Evolutionary conservation across 2,113 vertebrate genomes (phyloP), one percentile per base, ranked within the genome.

Genomic region (Plecturocebus donacophilus): DNA sequence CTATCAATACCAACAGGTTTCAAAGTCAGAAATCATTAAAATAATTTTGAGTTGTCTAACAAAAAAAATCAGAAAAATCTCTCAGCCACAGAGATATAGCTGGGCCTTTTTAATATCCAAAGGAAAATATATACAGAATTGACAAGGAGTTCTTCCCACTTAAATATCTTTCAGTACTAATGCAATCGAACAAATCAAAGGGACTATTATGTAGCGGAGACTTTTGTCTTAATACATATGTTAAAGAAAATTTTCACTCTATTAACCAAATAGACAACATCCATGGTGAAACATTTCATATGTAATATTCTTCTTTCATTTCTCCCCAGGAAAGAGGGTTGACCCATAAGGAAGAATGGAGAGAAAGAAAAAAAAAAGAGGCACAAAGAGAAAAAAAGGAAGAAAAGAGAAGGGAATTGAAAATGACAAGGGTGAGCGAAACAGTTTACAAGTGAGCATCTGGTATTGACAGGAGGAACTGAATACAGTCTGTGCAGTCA

Each of bases 171-270:
- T 96, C 20, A 0, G 66, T 97, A 93, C 92, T 94, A 96, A 98
- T 79, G 42, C 81, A 94, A 98, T 64, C 92, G 86, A 93, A 35
- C 30, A 95, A 97, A 92, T 97, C 87, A 92, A 89, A 98, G 75
- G 42, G 52, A 42, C 91, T 73, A 95, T 2, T 21, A 96, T 17
- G 7, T 8, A 80, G 89, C 97, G 92, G 58, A 97, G 96, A 97
- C 96, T 95, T 96, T 81, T 92, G 95, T 97, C 97, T 97, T 97
- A 98, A 93, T 45, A 91, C 77, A 97, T 94, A 98, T 98, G 98
- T 95, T 90, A 98, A 97, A 98, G 95, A 32, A 2, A 92, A 77
- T 87, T 97, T 97, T 98, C 97, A 92, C 70, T 90, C 90, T 87
- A 75, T 66, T 95, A 96, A 94, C 86, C 89, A 97, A 54, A 93